A percentile compares a stretch with the other conserved stretches of the same genome.
These are phyloP conservation scores for Odontophorus gujanensis DNA, from an alignment of 2,113 vertebrate genomes.

Conservation along the genomic window DNA sequence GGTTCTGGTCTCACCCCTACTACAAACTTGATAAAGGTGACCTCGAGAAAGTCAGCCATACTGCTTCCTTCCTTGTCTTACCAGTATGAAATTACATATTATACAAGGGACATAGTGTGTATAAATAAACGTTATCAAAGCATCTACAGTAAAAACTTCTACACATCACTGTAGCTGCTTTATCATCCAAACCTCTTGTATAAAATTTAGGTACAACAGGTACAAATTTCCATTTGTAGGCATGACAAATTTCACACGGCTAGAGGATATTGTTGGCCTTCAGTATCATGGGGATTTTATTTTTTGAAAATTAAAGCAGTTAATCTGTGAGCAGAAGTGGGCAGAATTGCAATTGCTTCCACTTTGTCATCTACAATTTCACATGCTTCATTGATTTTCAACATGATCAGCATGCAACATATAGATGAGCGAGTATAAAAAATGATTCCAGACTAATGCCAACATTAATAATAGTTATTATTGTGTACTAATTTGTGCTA, in stretches of 20 bases:
- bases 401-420: slow-evolving; percentile 24
- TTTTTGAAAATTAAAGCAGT: not conserved
- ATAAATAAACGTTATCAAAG: not conserved
- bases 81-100: not conserved
- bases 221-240: not conserved
- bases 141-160: not conserved
- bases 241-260: not conserved
- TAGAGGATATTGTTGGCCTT: not conserved
- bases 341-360: slow-evolving; percentile 18
- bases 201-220: not conserved
- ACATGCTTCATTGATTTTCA: slow-evolving; percentile 38
- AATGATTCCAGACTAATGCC: slow-evolving; percentile 34
- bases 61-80: not conserved
- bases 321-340: not conserved
- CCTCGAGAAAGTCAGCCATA: not conserved
- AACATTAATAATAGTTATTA: slow-evolving; percentile 52
- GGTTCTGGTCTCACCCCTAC: not conserved
- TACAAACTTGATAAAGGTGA: not conserved
- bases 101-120: not conserved
- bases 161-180: not conserved
- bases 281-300: not conserved
- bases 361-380: not conserved
- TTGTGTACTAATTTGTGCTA: slow-evolving; percentile 18
- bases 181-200: not conserved
- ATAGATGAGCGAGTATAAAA: slow-evolving; percentile 33